phyloP scores from a whole-genome alignment of 2,888 invertebrate genomes.

The Aphodius sticticus region DNA sequence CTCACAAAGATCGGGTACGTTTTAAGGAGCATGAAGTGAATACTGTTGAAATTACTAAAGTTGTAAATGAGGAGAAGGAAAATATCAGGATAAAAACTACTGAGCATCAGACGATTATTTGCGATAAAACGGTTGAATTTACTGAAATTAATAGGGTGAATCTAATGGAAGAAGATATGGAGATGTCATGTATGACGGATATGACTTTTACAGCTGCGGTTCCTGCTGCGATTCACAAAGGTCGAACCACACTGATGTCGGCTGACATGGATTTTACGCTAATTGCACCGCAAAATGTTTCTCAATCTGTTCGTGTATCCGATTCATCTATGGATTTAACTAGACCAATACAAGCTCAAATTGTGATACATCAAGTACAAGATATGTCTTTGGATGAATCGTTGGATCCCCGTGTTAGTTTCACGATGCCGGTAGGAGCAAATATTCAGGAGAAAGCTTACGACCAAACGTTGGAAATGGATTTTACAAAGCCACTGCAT shows the following conservation, averaged over 20 bases:
- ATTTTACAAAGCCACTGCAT: neutral
- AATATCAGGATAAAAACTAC: slow-evolving; percentile 5
- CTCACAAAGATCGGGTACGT: neutral
- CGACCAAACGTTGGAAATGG: neutral
- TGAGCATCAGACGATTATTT: neutral
- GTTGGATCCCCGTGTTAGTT: neutral
- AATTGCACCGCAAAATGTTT: neutral
- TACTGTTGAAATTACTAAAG: neutral
- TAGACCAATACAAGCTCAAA: neutral
- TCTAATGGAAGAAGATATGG: slow-evolving; percentile 4
- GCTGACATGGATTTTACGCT: neutral
- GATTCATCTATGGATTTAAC: neutral
- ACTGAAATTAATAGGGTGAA: neutral
- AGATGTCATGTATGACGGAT: neutral
- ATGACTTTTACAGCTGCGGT: too few relatives aligned
- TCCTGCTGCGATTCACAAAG: too few relatives aligned
- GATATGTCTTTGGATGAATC: neutral
- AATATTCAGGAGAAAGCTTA: neutral
- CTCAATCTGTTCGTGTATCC: neutral
- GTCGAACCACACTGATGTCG: too few relatives aligned
- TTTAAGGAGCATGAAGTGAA: neutral
- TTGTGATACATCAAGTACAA: neutral
- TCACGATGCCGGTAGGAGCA: neutral
- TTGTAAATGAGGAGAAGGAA: neutral
- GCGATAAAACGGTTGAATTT: slow-evolving; percentile 9